Conservation (phyloP, 1,140 invertebrate genomes). For the Philopotamus ludificatus region DNA sequence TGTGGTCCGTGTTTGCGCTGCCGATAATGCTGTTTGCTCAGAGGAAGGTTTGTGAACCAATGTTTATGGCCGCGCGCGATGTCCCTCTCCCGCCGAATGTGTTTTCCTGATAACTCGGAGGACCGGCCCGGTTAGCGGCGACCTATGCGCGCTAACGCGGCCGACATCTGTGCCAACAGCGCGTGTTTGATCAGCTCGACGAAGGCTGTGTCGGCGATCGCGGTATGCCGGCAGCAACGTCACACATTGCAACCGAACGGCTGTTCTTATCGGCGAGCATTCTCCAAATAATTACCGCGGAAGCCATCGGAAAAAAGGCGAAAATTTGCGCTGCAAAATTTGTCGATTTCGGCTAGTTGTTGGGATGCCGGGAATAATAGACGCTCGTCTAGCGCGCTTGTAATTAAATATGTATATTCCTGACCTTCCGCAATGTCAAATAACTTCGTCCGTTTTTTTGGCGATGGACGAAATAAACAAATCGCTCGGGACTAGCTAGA, state of each 20-base stretch:
- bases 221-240: too few relatives aligned
- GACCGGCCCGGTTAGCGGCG: too few relatives aligned
- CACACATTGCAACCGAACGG: too few relatives aligned
- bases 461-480: conserved; percentile 23
- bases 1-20: conserved; percentile 11
- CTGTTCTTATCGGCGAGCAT: too few relatives aligned
- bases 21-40: conserved; percentile 5
- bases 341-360: too few relatives aligned
- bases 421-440: conserved; percentile 41
- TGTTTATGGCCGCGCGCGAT: too few relatives aligned
- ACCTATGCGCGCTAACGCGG: too few relatives aligned
- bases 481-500: not conserved
- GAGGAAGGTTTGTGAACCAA: too few relatives aligned
- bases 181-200: not conserved
- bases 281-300: too few relatives aligned
- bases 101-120: too few relatives aligned
- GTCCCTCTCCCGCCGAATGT: too few relatives aligned
- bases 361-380: not conserved
- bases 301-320: not conserved
- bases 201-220: conserved; percentile 3
- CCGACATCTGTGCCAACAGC: too few relatives aligned
- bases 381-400: not conserved
- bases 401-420: conserved; percentile 23
- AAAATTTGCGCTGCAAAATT: not conserved
- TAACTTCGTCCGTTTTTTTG: conserved; percentile 29